Conservation (phyloP, 2,888 invertebrate species). For the Anorthoa munda region DNA sequence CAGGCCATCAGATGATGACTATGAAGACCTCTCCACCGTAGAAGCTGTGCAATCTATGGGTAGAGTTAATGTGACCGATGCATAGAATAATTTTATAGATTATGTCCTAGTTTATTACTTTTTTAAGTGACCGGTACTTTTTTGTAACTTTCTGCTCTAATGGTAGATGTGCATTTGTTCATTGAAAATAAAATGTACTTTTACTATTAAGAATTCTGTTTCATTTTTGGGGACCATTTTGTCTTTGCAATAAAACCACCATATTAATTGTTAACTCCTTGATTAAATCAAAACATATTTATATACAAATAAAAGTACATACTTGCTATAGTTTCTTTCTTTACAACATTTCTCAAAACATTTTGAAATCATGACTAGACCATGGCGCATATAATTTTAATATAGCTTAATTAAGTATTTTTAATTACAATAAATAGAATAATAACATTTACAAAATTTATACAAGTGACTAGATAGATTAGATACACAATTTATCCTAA, state of each 20-base stretch:
- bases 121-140: constrained; percentile 20
- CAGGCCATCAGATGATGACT: constrained; percentile 88
- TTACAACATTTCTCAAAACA: constrained; percentile 49
- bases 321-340: constrained; percentile 46
- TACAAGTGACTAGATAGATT: constrained; percentile 66
- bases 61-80: constrained; percentile 84
- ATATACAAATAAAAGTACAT: constrained; percentile 61
- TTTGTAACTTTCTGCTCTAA: constrained; percentile 23
- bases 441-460: constrained; percentile 70
- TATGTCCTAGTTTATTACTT: constrained; percentile 22
- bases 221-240: constrained; percentile 51
- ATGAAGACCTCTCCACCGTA: constrained; percentile 94
- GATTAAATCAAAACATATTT: constrained; percentile 70
- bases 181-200: constrained; percentile 67
- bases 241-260: constrained; percentile 59
- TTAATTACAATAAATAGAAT: constrained; percentile 52
- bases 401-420: constrained; percentile 33
- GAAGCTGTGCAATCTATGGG: constrained; percentile 86
- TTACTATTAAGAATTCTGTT: constrained; percentile 58
- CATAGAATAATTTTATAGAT: constrained; percentile 37
- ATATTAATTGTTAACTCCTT: constrained; percentile 52
- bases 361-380: constrained; percentile 44
- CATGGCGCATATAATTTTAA: constrained; percentile 39
- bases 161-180: constrained; percentile 57
- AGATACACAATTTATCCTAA: constrained; percentile 38